Evolutionary conservation across 1,140 invertebrate genomes (phyloP), one percentile per base, ranked within the genome.

Genomic region (Papilio glaucus): DNA sequence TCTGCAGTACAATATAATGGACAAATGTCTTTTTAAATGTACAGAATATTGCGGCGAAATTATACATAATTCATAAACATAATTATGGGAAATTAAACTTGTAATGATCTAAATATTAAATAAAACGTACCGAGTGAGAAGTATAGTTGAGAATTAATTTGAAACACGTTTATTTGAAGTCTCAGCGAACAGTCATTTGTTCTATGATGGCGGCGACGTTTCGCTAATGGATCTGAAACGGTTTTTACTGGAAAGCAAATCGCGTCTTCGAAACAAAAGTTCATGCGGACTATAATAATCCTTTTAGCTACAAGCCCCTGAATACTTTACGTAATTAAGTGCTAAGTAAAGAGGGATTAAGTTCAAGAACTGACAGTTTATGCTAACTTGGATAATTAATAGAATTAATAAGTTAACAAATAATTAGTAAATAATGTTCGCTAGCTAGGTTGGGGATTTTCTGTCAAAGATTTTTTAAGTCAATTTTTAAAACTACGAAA

Each of bases 121-220:
- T 26, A 53, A 53, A 0, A 49, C 6, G 24, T 53, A 57, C 21
- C 5, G 49, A 26, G 21, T 24, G 24, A 24, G 49, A n/a, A n/a
- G n/a, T n/a, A n/a, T 57, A 57, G 8, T 57, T 57, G 24, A 57
- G 49, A 57, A 57, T 24, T 1, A 24, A 57, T 57, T 24, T 24
- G 24, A 26, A 57, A 57, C 3, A 57, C 21, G 12, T 57, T 57
- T 4, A 5, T 57, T 24, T 12, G 1, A 10, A 24, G 49, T 57
- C 49, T 57, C 13, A 57, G 21, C 24, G 49, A 26, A 57, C 49
- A 57, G 18, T 57, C 49, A 21, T 57, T 57, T 57, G 13, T 24
- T 24, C 49, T 57, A 57, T 57, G 24, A 57, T 24, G 21, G 21
- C 49, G 24, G 24, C 21, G 49, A 57, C 21, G 21, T 26, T 57